Percentiles rank a stretch among this genome's conserved stretches.
Conservation (phyloP, 1,140 invertebrate species). For the Diachasmimorpha longicaudata region DNA sequence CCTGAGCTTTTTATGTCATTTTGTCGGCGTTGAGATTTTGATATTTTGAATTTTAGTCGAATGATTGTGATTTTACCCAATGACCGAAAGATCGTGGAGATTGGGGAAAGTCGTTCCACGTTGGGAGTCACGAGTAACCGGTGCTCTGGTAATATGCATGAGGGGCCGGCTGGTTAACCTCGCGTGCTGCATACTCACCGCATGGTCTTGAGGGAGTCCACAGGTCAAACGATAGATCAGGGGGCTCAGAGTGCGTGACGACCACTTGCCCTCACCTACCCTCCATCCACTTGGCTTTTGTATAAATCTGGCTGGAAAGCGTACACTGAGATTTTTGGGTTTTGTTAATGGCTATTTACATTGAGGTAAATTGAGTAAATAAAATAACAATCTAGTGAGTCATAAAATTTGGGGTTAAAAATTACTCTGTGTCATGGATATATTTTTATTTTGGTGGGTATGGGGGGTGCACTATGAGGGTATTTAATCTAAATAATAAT, state of each 20-base stretch:
- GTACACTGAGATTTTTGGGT: background rate
- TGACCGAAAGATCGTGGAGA: background rate
- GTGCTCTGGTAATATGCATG: background rate
- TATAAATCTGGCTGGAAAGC: background rate
- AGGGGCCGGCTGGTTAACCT: background rate
- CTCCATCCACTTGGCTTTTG: background rate
- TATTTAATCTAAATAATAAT: too few species aligned
- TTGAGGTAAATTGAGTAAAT: background rate
- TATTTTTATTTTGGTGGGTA: too few species aligned
- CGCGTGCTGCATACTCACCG: constrained; percentile 4
- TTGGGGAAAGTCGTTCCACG: background rate
- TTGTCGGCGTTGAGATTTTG: background rate
- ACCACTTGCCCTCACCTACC: constrained; percentile 18
- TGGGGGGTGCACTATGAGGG: too few species aligned
- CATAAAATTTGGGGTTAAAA: too few species aligned
- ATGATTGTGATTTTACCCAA: background rate
- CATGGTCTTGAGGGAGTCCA: background rate
- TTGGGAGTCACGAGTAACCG: background rate
- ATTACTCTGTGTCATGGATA: too few species aligned
- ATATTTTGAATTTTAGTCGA: background rate
- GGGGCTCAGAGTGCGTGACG: constrained; percentile 29
- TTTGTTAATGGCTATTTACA: background rate
- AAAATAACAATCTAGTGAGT: background rate
- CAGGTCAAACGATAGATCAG: constrained; percentile 13
- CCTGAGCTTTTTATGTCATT: constrained; percentile 5